These are phyloP conservation scores for Coenobita brevimanus DNA, from an alignment of 1,140 invertebrate genomes.

Conservation along the genomic window DNA sequence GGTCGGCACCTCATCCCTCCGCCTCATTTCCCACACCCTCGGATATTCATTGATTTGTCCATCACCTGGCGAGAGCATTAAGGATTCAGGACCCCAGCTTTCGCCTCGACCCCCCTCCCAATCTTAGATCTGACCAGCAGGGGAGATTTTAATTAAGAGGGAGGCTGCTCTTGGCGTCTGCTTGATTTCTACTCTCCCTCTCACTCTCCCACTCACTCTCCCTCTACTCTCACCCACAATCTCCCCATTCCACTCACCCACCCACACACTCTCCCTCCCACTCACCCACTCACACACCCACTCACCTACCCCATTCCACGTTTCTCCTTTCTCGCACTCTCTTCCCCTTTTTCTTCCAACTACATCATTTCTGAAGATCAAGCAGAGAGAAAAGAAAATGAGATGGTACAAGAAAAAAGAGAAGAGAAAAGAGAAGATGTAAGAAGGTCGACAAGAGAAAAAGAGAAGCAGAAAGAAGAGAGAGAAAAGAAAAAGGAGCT, in stretches of 20 bases:
- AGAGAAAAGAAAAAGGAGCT: no score
- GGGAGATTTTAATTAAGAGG: neutral
- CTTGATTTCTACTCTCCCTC: no score
- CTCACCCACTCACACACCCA: no score
- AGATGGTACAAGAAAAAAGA: neutral
- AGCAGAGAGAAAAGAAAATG: neutral
- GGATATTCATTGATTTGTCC: conserved; percentile 41
- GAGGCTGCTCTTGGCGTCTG: no score
- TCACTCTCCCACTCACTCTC: no score
- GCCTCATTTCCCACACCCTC: conserved; percentile 6
- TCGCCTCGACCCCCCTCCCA: neutral
- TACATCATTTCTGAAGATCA: no score
- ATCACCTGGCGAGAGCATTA: conserved; percentile 25
- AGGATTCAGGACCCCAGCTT: neutral
- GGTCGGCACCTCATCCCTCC: neutral
- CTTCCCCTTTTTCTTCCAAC: no score
- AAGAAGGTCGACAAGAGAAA: neutral
- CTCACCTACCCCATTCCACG: no score
- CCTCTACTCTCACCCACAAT: no score
- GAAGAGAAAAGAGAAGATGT: neutral
- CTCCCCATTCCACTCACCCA: no score
- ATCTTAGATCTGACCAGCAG: neutral
- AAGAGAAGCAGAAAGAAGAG: neutral
- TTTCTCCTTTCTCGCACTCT: no score
- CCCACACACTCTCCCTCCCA: no score